Percentiles rank a stretch among this genome's conserved stretches.
Evolutionary conservation across 2,113 vertebrate species (phyloP).

Genomic region (Lates calcarifer): DNA sequence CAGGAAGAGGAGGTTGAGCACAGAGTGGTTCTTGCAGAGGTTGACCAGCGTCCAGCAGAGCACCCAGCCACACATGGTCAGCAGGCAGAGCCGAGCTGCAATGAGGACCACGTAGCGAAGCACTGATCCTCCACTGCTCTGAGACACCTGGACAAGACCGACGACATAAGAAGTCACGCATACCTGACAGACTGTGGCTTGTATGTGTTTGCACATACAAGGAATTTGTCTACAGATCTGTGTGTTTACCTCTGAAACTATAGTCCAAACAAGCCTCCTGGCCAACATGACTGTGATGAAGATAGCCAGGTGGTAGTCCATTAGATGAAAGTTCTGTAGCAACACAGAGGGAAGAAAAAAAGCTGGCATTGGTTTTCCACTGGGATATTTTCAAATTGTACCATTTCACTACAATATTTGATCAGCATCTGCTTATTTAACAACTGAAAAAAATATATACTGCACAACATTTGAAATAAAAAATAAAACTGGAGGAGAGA

Average conservation of each 20-base stretch:
- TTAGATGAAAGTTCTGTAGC: conserved; percentile 96
- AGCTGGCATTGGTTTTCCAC: background rate
- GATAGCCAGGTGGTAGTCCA: conserved; percentile 96
- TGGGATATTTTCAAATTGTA: background rate
- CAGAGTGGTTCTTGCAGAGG: conserved; percentile 95
- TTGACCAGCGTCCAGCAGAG: conserved; percentile 98
- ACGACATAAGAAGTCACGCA: background rate
- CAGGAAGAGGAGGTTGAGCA: conserved; percentile 98
- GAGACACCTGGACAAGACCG: conserved; percentile 87
- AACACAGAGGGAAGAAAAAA: conserved; percentile 42
- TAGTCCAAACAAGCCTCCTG: conserved; percentile 96
- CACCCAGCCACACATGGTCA: conserved; percentile 96
- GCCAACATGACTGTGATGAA: conserved; percentile 99
- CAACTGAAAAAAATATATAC: background rate
- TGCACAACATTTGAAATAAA: background rate
- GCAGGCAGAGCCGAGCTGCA: conserved; percentile 90
- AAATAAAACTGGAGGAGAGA: too few relatives aligned
- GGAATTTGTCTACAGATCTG: background rate
- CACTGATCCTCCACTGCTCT: conserved; percentile 89
- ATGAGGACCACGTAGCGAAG: conserved; percentile 89
- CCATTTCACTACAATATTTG: background rate
- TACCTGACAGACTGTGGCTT: background rate
- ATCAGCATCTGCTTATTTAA: background rate
- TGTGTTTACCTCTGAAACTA: conserved; percentile 92
- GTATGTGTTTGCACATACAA: too few relatives aligned